Conservation (phyloP, 2,797 vertebrate species). For the Gallirallus australis region DNA sequence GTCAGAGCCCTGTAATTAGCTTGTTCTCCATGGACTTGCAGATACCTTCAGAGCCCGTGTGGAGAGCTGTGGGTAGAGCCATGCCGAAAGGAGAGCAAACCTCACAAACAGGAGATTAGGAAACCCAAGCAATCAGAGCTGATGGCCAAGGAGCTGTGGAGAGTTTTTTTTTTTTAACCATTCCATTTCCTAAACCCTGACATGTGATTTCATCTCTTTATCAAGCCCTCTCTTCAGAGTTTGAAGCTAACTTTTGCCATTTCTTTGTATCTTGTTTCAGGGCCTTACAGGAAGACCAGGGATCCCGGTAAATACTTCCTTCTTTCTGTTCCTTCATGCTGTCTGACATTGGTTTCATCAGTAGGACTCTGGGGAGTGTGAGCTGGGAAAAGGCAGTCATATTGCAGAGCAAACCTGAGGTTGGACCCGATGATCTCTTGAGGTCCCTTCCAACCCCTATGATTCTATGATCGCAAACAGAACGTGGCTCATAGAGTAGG, state of each 20-base stretch:
- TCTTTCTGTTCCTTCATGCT: not conserved
- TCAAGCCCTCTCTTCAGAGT: not conserved
- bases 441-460: too few species aligned
- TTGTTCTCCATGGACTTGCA: not conserved
- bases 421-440: too few species aligned
- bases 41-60: conserved; percentile 21
- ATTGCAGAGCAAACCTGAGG: not conserved
- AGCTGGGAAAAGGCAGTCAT: not conserved
- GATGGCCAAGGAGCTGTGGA: not conserved
- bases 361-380: not conserved
- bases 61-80: not conserved
- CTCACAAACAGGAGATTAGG: conserved; percentile 24
- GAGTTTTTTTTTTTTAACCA: conserved; percentile 8
- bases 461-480: not conserved
- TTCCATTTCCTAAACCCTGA: not conserved
- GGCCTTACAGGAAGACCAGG: conserved; percentile 87
- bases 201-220: not conserved
- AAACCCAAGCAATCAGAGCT: conserved; percentile 1
- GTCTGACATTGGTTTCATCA: not conserved
- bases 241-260: not conserved
- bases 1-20: conserved; percentile 43
- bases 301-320: conserved; percentile 84
- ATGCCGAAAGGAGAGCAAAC: not conserved
- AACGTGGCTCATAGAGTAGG: not conserved
- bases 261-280: conserved; percentile 72